Base-by-base conservation (phyloP, 2,797 vertebrate genomes). In the Neosilurus mollespiculum region DNA sequence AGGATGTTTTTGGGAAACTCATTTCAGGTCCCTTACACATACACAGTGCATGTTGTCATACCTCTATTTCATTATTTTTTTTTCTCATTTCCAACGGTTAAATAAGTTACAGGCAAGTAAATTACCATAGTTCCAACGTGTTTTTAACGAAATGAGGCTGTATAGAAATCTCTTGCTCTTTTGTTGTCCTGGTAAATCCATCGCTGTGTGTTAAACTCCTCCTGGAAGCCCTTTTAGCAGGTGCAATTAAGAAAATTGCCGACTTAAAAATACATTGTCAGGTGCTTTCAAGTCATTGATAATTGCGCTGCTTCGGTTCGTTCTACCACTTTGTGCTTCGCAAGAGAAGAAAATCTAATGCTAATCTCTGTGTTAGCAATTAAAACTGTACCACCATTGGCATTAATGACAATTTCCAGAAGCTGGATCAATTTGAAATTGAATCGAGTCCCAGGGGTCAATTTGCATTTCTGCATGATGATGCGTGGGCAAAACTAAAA, bases 351-450 rank as follows among this genome's bases (percentile, higher is more conserved):
- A 84, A 81, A 90, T 90, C 82, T 86, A 88, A 83, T 87, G 83
- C 88, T 89, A 90, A 89, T 90, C 85, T 84, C 69, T 53, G 14
- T 67, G 72, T 88, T 86, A 78, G 85, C 91, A 92, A 93, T 92
- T 92, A 90, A 86, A 84, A 86, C 86, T 81, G 66, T 89, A 83
- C 85, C 84, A 54, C 78, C 84, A 86, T 78, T 83, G 85, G 89
- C 81, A 90, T 89, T 90, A 89, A 88, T 87, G 86, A 84, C 85
- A 83, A 51, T 88, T 87, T 86, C 75, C 59, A 81, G 62, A 66
- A 83, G 66, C 73, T 80, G 51, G 64, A 87, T 87, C 83, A 80
- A 76, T 83, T 75, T 9, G 62, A 80, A 88, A 86, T 83, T 80
- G 67, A 81, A 83, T 65, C 20, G 26, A 70, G 62, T 83, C 79